Base-by-base conservation (phyloP, 2,113 vertebrate genomes). In the Tragelaphus strepsiceros region DNA sequence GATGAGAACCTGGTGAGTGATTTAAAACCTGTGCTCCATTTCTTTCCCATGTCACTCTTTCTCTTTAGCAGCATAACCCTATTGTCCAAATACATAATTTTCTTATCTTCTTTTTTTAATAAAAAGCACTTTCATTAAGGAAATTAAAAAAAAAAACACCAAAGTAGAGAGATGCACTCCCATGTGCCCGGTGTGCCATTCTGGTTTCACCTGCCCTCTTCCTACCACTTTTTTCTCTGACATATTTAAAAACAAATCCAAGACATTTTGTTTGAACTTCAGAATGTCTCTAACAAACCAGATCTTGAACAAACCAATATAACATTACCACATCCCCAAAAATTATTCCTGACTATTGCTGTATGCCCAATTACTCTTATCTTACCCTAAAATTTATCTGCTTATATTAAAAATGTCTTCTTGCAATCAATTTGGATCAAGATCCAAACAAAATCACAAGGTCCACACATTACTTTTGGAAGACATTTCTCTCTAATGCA, bases 211-310 rank as follows among this genome's bases (percentile, higher is more conserved):
- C 71, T 62, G 39, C 19, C 49, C 26, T 39, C 49, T 61, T 19
- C 24, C 17, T 35, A 32, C 8, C 24, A 26, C 28, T n/a, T 86
- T 88, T 80, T 11, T 35, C 15, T 14, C 49, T 88, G n/a, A 94
- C 67, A 87, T 71, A 78, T 28, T 94, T 84, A n/a, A 95, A 93
- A 80, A 95, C 43, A 94, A 85, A 74, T 81, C 17, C 61, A 90
- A 82, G 26, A 90, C 13, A 90, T 54, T 74, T 88, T 43, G 80
- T 61, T 5, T 90, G 46, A 84, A 94, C 28, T 67, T 97, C 10
- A 64, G 24, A 89, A 86, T 5, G 17, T n/a, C 39, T 67, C 43
- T 81, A 89, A 95, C 10, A 90, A 86, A 32, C 19, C 10, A 92
- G 21, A 89, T 87, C 81, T 58, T 92, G 51, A 84, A 91, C 80